Conservation (phyloP, 2,113 vertebrate genomes). For the Equus przewalskii region DNA sequence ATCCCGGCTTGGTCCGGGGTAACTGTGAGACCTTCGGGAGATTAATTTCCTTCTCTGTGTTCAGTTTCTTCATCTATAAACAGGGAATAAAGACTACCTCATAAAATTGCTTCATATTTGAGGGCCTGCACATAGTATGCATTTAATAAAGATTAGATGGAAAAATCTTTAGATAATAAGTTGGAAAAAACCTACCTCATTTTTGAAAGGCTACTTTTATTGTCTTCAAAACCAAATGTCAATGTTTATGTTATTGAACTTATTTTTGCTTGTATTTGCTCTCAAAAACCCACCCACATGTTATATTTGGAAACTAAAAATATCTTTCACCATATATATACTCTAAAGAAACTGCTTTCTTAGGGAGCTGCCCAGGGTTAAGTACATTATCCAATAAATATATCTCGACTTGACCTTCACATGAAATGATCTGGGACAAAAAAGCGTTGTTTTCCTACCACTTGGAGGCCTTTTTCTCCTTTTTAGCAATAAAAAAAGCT, state of each 20-base stretch:
- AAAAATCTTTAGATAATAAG: neutral
- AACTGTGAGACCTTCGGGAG: neutral
- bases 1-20: neutral
- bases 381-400: neutral
- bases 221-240: neutral
- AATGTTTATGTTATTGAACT: neutral
- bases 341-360: neutral
- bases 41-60: neutral
- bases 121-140: neutral
- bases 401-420: neutral
- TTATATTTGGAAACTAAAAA: neutral
- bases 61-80: neutral
- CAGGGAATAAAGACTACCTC: neutral
- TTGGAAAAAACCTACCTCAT: neutral
- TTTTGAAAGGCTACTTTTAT: constrained; percentile 16
- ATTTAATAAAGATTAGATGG: neutral
- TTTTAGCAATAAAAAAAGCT: neutral
- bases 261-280: neutral
- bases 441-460: neutral
- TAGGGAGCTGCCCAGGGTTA: neutral
- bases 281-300: neutral
- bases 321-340: neutral
- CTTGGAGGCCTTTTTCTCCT: neutral
- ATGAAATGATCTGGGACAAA: neutral
- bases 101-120: neutral